Evolutionary conservation across 2,888 invertebrate genomes (phyloP).

Genomic region (Callosobruchus maculatus): DNA sequence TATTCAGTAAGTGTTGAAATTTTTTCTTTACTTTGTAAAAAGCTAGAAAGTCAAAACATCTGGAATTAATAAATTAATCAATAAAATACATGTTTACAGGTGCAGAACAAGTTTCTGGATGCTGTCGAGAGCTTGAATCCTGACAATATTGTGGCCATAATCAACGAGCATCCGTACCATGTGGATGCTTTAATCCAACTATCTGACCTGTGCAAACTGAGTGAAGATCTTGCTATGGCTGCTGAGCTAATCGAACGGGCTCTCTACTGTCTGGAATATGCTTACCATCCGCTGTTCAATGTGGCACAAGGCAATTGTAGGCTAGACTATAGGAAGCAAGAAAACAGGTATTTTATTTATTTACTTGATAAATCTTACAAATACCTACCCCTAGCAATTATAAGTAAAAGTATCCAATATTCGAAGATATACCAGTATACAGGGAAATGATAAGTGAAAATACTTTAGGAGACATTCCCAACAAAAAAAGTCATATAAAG

Average conservation of each 20-base stretch:
- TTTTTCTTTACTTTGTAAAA: no score
- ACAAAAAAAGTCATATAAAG: no score
- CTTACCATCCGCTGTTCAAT: slow-evolving; percentile 77
- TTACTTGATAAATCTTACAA: neutral
- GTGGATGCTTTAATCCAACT: slow-evolving; percentile 77
- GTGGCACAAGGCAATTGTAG: slow-evolving; percentile 69
- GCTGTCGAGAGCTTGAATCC: slow-evolving; percentile 75
- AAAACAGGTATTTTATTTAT: slow-evolving; percentile 61
- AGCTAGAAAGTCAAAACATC: no score
- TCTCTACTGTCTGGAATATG: slow-evolving; percentile 70
- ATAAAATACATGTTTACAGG: no score
- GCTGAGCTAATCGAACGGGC: slow-evolving; percentile 77
- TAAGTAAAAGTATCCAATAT: no score
- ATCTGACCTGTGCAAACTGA: slow-evolving; percentile 74
- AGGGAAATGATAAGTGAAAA: no score
- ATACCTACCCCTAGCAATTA: no score
- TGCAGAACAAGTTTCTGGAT: slow-evolving; percentile 7
- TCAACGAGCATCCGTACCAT: slow-evolving; percentile 74
- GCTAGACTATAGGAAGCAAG: slow-evolving; percentile 73
- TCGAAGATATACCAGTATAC: no score
- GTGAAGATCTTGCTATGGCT: slow-evolving; percentile 75
- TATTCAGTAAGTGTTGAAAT: no score
- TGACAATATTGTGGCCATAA: slow-evolving; percentile 71
- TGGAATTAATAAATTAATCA: no score
- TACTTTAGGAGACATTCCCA: no score